phyloP scores from a whole-genome alignment of 2,113 vertebrate species.

The Geococcyx californianus region DNA sequence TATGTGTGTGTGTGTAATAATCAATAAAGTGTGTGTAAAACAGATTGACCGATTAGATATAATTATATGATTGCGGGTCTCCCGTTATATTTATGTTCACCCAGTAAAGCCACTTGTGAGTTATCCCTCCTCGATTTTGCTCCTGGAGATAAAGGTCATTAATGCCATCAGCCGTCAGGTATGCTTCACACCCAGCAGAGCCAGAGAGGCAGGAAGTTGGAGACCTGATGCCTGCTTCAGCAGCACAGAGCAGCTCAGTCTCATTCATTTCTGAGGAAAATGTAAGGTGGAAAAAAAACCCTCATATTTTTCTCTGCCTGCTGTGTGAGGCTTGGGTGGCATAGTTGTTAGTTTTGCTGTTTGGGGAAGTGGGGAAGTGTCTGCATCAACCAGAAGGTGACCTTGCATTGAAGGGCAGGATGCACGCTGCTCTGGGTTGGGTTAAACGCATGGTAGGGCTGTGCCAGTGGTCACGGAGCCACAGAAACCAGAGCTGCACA shows the following conservation, averaged over 20 bases:
- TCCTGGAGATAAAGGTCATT: not conserved
- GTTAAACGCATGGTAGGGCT: not conserved
- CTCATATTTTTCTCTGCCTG: not conserved
- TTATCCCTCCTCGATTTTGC: not conserved
- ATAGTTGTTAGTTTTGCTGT: not conserved
- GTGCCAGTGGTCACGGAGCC: not conserved
- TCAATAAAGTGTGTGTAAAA: not conserved
- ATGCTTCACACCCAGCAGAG: not conserved
- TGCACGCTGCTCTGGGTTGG: fast-evolving
- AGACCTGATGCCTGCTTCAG: not conserved
- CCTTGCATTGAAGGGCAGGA: not conserved
- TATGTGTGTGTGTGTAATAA: not conserved
- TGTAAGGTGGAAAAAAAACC: not conserved
- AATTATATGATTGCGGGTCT: not conserved
- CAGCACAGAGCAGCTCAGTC: fast-evolving
- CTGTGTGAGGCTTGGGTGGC: not conserved
- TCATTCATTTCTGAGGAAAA: not conserved
- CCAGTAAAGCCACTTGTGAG: slow-evolving; percentile 18
- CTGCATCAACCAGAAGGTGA: not conserved
- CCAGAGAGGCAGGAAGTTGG: not conserved
- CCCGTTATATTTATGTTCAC: slow-evolving; percentile 6
- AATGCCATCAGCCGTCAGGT: not conserved
- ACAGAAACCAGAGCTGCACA: fast-evolving
- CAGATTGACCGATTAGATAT: slow-evolving; percentile 1
- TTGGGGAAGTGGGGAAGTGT: not conserved